Base-by-base conservation (phyloP, 1,140 invertebrate genomes). In the Trachymyrmex cornetzi region DNA sequence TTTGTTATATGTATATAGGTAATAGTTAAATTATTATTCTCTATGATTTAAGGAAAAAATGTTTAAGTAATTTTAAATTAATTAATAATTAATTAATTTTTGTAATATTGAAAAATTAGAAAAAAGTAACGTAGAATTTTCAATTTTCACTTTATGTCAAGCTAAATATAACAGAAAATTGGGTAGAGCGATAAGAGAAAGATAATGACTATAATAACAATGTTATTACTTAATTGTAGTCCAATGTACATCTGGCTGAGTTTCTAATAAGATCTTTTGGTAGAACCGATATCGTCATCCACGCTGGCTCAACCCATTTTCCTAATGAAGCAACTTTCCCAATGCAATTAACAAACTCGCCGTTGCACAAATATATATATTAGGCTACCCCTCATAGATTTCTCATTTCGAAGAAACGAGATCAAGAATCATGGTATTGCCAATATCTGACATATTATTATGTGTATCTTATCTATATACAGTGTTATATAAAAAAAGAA, bases 251-350 rank as follows among this genome's bases (percentile, higher is more conserved):
- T 53, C n/a, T 82, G 53, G 53, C 67, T 34, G 19, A 74, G 80
- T 57, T 72, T 48, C 24, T 74, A 72, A 82, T 74, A 82, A 82
- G 66, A 74, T 82, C 53, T 82, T 74, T 72, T 55, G 19, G 24
- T 72, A 59, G 67, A 74, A 57, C 44, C 53, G 19, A 59, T 82
- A 74, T n/a, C n/a, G 38, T 72, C 34, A 66, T 59, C 38, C 3
- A 59, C 14, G 30, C 67, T 16, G 34, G 50, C 34, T 74, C 59
- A 59, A 7, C 67, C 80, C 80, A 82, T 82, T 74, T 82, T 61
- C 67, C 53, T 74, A 82, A 82, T 74, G 80, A 82, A 72, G 59
- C 67, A 82, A 82, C 53, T 82, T 82, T 71, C 19, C 12, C 22
- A 22, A 27, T 24, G 80, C 53, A 74, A 82, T 82, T 82, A 82